Percentiles rank a stretch among this genome's conserved stretches.
Evolutionary conservation across 1,140 invertebrate species (phyloP).

Genomic region (Rhopalosiphum padi): DNA sequence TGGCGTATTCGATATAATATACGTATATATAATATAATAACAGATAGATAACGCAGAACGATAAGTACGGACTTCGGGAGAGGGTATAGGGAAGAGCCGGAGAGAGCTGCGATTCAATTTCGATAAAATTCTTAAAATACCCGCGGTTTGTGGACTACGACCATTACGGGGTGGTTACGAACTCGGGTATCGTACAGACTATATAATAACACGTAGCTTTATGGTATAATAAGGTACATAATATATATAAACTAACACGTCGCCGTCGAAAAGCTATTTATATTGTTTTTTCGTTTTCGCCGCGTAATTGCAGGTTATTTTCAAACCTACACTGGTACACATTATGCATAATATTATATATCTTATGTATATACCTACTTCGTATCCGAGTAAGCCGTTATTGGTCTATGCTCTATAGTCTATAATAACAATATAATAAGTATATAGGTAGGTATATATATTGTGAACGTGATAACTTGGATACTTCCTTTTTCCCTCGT

Average conservation of each 20-base stretch:
- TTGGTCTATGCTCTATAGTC: not conserved
- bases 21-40: not conserved
- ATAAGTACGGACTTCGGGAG: not conserved
- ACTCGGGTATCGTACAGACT: not conserved
- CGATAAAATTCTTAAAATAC: not conserved
- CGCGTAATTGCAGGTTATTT: not conserved
- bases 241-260: not conserved
- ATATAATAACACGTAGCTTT: constrained; percentile 4
- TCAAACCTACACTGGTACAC: not conserved
- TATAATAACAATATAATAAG: not conserved
- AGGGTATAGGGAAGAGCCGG: not conserved
- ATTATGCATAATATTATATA: not conserved
- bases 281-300: constrained; percentile 23
- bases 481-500: not conserved
- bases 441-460: not conserved
- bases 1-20: not conserved
- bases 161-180: not conserved
- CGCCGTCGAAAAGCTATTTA: not conserved
- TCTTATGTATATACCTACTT: not conserved
- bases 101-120: not conserved
- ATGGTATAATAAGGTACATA: no score
- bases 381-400: not conserved
- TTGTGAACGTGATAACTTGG: not conserved
- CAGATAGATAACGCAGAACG: not conserved
- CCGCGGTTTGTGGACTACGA: not conserved